Base-by-base conservation (phyloP, 1,140 invertebrate species). In the Tetragonula clypearis region DNA sequence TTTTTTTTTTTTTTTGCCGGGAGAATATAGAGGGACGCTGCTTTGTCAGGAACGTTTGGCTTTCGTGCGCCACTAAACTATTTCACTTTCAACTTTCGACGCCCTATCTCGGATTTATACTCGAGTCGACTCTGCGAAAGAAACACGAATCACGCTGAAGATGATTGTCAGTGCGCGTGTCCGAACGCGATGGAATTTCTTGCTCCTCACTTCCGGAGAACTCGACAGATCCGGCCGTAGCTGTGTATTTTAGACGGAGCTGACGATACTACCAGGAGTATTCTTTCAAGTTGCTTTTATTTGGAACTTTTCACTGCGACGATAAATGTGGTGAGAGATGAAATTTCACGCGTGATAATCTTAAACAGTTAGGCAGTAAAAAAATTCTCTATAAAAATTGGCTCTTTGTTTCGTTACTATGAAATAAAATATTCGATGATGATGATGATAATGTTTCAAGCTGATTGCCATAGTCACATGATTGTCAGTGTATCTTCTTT, bases 21-120 rank as follows among this genome's bases (percentile, higher is more conserved):
- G 78, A 87, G 75, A 75, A 58, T 58, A 35, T 21, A 58, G 75
- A 79, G 71, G 30, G 71, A 53, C 66, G 76, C 17, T 55, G 82
- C 77, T 86, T 90, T 90, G 82, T 85, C 73, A 58, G 56, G 55
- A 49, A 69, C 79, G 80, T 87, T 87, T 71, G 73, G 58, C 60
- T 30, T 30, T 77, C 75, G 76, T 30, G 80, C 80, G 74, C 65
- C 82, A 81, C 72, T 83, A 66, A 87, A 86, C 88, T 87, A 89
- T 90, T 82, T 79, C 75, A 68, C 68, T 88, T 82, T 87, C 82
- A 79, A 88, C 86, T 88, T 78, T 88, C 60, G 76, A 86, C 69
- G 72, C 71, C 81, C 74, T 77, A 35, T 35, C 69, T 75, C 68
- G 68, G 77, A 76, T 90, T 90, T 90, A 30, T 30, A 90, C 68